phyloP scores from a whole-genome alignment of 2,888 invertebrate genomes.

The Drosophila hamatofila region DNA sequence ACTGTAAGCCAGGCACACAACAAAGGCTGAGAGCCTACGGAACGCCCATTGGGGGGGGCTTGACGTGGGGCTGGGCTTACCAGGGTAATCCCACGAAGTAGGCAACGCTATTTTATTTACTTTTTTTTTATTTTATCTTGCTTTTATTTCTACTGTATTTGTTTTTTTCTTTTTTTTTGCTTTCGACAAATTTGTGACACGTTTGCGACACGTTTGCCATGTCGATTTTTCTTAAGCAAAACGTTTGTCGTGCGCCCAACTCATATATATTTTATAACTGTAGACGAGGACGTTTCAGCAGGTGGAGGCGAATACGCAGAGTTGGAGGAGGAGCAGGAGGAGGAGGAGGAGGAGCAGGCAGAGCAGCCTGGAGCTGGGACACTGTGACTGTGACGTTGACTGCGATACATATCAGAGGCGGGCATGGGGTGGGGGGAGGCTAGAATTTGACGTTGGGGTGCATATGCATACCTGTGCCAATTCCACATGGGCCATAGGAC shows the following conservation, averaged over 20 bases:
- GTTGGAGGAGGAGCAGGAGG: not conserved
- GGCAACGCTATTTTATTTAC: constrained; percentile 47
- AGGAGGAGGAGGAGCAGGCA: not conserved
- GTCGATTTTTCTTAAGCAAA: constrained; percentile 77
- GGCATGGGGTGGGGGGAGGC: constrained; percentile 15
- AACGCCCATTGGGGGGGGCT: constrained; percentile 23
- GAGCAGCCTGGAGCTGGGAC: not conserved
- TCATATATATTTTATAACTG: constrained; percentile 73
- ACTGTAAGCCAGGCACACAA: constrained; percentile 36
- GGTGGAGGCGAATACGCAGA: not conserved
- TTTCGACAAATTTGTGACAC: constrained; percentile 73
- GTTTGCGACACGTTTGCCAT: constrained; percentile 75
- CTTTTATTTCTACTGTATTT: constrained; percentile 13
- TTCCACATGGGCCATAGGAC: constrained; percentile 19
- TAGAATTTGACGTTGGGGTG: constrained; percentile 41
- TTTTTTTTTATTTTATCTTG: constrained; percentile 21
- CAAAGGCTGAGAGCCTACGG: constrained; percentile 6
- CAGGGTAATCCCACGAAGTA: constrained; percentile 56
- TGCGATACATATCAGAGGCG: constrained; percentile 49
- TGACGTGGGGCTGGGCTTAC: constrained; percentile 23
- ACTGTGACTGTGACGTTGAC: constrained; percentile 11
- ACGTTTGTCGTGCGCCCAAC: constrained; percentile 63
- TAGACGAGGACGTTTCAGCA: constrained; percentile 35
- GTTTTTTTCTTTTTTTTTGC: constrained; percentile 6
- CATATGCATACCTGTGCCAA: constrained; percentile 59